These are phyloP conservation scores for Oreochromis mossambicus DNA, from an alignment of 2,797 vertebrate genomes.

Conservation along the genomic window DNA sequence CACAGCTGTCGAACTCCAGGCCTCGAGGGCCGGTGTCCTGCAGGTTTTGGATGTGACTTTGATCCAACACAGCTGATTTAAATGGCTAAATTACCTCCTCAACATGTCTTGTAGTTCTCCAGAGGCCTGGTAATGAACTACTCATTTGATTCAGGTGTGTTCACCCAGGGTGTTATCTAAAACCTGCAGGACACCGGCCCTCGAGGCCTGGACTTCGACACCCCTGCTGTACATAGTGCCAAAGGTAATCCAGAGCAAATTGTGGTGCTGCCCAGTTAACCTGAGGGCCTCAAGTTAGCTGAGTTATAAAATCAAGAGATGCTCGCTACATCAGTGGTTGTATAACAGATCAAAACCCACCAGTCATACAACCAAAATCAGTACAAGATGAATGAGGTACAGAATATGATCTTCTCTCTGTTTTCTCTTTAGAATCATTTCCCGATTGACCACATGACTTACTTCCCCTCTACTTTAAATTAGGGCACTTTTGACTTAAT, in stretches of 20 bases:
- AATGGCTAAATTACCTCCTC: too few species aligned
- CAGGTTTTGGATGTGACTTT: too few species aligned
- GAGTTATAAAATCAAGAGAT: neutral
- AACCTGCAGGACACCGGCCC: too few species aligned
- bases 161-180: too few species aligned
- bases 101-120: too few species aligned
- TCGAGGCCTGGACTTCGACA: too few species aligned
- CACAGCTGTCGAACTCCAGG: too few species aligned
- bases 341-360: neutral
- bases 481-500: constrained; percentile 54
- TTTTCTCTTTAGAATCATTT: neutral
- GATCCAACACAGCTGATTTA: too few species aligned
- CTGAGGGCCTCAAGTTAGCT: neutral
- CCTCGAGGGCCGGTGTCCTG: too few species aligned
- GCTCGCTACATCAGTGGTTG: neutral
- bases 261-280: neutral
- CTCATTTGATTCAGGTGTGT: too few species aligned
- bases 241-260: neutral
- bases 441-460: constrained; percentile 43
- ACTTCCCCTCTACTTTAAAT: constrained; percentile 5
- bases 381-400: neutral
- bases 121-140: too few species aligned
- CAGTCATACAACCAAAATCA: neutral
- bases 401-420: neutral
- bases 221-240: neutral